These are phyloP conservation scores for Drosophila persimilis DNA, from an alignment of 1,140 invertebrate genomes.

Conservation along the genomic window DNA sequence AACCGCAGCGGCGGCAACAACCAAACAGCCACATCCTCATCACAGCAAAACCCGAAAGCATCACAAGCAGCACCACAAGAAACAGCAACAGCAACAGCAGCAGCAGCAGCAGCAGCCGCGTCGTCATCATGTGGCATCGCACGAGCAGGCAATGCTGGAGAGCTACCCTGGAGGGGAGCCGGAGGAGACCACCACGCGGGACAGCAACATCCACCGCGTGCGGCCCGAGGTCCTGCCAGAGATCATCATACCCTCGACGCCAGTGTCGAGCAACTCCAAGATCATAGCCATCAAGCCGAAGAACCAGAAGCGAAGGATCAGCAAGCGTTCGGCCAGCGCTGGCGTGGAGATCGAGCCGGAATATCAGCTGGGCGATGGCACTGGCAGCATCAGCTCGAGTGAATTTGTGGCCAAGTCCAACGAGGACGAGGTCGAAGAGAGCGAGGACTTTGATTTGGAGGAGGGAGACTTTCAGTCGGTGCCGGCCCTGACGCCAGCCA, in stretches of 20 bases:
- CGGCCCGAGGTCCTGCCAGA: slow-evolving; percentile 70
- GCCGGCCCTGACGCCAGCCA: slow-evolving; percentile 44
- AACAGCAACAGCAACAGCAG: slow-evolving; percentile 47
- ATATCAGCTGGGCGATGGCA: slow-evolving; percentile 64
- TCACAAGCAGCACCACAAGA: slow-evolving; percentile 61
- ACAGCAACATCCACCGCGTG: slow-evolving; percentile 81
- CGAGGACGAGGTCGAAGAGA: slow-evolving; percentile 38
- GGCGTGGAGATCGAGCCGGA: slow-evolving; percentile 79
- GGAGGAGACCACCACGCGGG: slow-evolving; percentile 72
- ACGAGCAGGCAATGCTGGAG: slow-evolving; percentile 63
- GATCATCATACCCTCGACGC: slow-evolving; percentile 75
- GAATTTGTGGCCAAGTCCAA: slow-evolving; percentile 68
- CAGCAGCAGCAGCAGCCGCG: slow-evolving; percentile 47
- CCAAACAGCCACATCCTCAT: slow-evolving; percentile 30
- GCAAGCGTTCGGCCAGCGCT: slow-evolving; percentile 36
- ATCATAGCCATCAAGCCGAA: slow-evolving; percentile 82
- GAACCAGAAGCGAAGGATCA: slow-evolving; percentile 57
- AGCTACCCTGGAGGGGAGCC: slow-evolving; percentile 20
- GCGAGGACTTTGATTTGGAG: slow-evolving; percentile 58
- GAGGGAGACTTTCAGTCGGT: slow-evolving; percentile 59
- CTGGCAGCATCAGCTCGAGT: slow-evolving; percentile 52
- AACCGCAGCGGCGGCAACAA: slow-evolving; percentile 6
- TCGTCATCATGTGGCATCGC: slow-evolving; percentile 68
- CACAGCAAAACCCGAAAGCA: slow-evolving; percentile 56
- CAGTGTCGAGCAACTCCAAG: slow-evolving; percentile 75